Evolutionary conservation across 2,113 vertebrate genomes (phyloP).

Genomic region (Propithecus coquereli): DNA sequence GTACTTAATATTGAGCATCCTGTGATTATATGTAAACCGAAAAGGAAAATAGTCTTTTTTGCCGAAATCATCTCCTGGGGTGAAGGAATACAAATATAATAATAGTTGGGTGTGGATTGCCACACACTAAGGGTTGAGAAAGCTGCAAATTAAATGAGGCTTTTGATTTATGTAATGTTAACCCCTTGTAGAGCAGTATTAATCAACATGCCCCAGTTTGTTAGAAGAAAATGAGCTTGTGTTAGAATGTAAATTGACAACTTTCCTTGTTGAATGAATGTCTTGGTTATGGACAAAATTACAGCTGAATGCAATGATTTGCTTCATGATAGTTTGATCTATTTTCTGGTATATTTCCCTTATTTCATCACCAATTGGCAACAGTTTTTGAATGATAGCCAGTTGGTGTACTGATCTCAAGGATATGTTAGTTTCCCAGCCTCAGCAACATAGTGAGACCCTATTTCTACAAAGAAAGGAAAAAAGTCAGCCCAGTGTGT

Average conservation of each 20-base stretch:
- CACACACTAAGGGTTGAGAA: neutral
- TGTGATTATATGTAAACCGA: neutral
- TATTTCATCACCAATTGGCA: neutral
- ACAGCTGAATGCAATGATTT: neutral
- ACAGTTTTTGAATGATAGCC: neutral
- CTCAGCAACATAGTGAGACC: too few species aligned
- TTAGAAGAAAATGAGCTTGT: neutral
- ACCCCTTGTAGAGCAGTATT: neutral
- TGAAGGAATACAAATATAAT: neutral
- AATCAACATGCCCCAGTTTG: neutral
- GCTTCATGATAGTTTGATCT: neutral
- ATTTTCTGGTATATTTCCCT: neutral
- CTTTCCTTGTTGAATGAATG: neutral
- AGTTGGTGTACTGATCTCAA: neutral
- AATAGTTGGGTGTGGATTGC: neutral
- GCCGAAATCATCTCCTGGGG: neutral
- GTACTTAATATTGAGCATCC: neutral
- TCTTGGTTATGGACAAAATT: neutral
- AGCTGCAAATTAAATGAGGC: neutral
- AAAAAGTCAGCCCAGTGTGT: too few species aligned
- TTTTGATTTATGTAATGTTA: neutral
- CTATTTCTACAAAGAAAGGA: too few species aligned
- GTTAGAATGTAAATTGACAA: neutral
- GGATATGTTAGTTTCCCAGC: neutral
- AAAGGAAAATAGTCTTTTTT: neutral